Evolutionary conservation across 2,888 invertebrate species (phyloP).

Genomic region (Athrips mouffetella): DNA sequence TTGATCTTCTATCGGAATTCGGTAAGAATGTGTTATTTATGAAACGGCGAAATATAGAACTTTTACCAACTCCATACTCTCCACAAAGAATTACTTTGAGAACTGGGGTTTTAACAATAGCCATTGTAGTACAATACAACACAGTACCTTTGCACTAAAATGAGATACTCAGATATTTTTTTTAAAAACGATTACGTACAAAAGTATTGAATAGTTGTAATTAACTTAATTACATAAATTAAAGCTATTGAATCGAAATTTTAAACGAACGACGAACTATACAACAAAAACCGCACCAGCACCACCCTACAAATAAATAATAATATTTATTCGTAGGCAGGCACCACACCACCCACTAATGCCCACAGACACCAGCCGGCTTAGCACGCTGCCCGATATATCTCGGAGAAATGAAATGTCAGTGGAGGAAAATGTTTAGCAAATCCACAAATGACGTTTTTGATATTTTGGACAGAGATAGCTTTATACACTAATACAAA

Average conservation of each 20-base stretch:
- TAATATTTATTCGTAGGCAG: too few species aligned
- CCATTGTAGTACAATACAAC: constrained; percentile 74
- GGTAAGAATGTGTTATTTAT: constrained; percentile 93
- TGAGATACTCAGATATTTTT: neutral
- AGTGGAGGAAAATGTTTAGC: too few species aligned
- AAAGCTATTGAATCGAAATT: neutral
- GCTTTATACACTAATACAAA: too few species aligned
- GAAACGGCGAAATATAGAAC: constrained; percentile 93
- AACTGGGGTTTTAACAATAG: constrained; percentile 88
- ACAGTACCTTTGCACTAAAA: neutral
- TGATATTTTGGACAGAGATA: too few species aligned
- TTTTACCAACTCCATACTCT: constrained; percentile 97
- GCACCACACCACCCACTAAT: too few species aligned
- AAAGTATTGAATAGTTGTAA: neutral
- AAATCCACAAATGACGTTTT: too few species aligned
- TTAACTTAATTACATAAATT: constrained; percentile 2
- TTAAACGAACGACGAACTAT: neutral
- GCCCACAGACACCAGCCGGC: too few species aligned
- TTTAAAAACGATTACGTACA: neutral
- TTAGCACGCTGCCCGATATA: too few species aligned
- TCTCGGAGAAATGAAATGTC: too few species aligned
- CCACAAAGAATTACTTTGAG: constrained; percentile 96
- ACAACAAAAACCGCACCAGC: too few species aligned
- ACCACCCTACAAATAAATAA: too few species aligned
- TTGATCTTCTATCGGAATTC: constrained; percentile 89